These are phyloP conservation scores for Micromys minutus DNA, from an alignment of 2,113 vertebrate genomes.

Conservation along the genomic window DNA sequence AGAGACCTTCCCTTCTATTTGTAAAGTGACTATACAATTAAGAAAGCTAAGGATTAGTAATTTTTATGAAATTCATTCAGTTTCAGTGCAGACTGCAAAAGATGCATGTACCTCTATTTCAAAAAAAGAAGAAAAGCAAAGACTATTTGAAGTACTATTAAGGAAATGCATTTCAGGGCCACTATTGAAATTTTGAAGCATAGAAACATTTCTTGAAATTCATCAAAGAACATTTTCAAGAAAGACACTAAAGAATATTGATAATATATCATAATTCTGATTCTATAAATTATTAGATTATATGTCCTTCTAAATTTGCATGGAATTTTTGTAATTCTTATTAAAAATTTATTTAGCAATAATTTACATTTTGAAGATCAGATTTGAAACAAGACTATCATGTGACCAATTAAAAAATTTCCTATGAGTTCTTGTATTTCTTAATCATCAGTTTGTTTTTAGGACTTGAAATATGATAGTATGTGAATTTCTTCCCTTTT, in stretches of 20 bases:
- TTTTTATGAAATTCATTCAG: background rate
- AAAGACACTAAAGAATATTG: background rate
- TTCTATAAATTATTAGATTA: background rate
- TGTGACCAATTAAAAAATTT: background rate
- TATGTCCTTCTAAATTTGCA: background rate
- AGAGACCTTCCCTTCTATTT: background rate
- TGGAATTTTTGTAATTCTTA: background rate
- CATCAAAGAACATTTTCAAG: background rate
- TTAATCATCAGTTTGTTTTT: background rate
- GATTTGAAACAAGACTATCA: background rate
- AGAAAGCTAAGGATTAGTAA: slow-evolving; percentile 4
- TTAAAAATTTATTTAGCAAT: background rate
- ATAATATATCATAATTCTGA: background rate
- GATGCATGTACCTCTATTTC: background rate
- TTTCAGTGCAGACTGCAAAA: slow-evolving; percentile 7
- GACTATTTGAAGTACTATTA: background rate
- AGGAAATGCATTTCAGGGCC: background rate
- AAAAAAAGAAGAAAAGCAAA: background rate
- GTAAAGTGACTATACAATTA: background rate
- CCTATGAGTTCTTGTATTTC: background rate
- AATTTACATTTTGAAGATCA: background rate
- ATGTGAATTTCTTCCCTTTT: background rate
- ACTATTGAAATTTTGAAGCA: background rate
- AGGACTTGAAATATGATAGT: background rate
- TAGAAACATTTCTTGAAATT: background rate